Base-by-base conservation (phyloP, 2,888 invertebrate genomes). In the Masnerella sp. region DNA sequence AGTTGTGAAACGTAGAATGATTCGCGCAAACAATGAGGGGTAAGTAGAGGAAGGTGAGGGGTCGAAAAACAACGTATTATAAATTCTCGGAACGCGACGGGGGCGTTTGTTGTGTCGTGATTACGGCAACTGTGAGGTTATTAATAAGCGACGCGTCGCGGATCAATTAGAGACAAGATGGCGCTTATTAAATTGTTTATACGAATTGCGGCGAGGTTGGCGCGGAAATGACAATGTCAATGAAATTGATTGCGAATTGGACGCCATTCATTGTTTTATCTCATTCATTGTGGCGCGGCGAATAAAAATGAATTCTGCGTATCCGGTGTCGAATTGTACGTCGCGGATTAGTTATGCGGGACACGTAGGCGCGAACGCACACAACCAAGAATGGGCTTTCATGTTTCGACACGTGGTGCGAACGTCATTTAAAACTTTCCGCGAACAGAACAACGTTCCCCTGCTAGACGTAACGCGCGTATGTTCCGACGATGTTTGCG, bases 401-500 rank as follows among this genome's bases (percentile, higher is more conserved):
- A 58, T 74, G 65, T 67, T 69, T 73, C 72, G 65, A 70, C 69
- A 69, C 59, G 68, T 74, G 68, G 65, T 58, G 65, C 69, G 71
- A 72, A 75, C 72, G 65, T 70, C 62, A 75, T 75, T 75, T 75
- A 56, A 75, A 75, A 75, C 65, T 72, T 75, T 75, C 65, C 52
- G 65, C 58, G 51, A 47, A 42, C 62, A 45, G 51, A 56, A 65
- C 59, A 45, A 40, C 72, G 61, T 47, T 69, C 43, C 67, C 62
- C 58, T 56, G 51, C 58, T 56, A 65, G 65, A 72, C 56, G 58
- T 65, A 67, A 72, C 69, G 59, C 61, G 75, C 65, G 72, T 73
- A 75, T 69, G 78, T 78, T 77, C 78, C 72, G 73, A 76, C 75
- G 75, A 79, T 80, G 82, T 82, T 83, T 83, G 81, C 79, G 79